Evolutionary conservation across 2,113 vertebrate genomes (phyloP), one percentile per base, ranked within the genome.

Genomic region (Centropus unirufus): DNA sequence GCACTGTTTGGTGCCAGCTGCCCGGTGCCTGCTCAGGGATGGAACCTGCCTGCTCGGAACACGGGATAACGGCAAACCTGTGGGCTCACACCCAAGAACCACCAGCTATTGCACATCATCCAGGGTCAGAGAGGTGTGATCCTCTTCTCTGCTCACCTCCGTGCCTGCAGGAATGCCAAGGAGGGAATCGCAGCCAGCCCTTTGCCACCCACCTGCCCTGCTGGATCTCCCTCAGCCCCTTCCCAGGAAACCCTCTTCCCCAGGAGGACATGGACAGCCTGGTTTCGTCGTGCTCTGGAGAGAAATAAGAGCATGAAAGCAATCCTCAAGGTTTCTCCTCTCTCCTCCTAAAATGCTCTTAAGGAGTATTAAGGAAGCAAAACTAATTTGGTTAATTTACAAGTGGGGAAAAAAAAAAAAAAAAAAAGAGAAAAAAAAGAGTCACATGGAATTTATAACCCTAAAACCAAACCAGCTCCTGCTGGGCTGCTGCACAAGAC

Each of bases 401-500:
- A 11, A n/a, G 9, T 24, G 20, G 17, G 12, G 14, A 11, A 8
- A 11, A 4, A 11, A 9, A 7, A 11, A 4, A 11, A 9, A 7
- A 11, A 4, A 11, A 9, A 7, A 22, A 73, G 72, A n/a, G n/a
- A n/a, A n/a, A n/a, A 11, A 4, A 11, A 9, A 7, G 21, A 73
- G 72, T 58, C 9, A 29, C 83, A 51, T 8, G 18, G 83, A 83
- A 80, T 70, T 87, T 66, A 83, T 27, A 91, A 78, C 67, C 34
- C 40, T 39, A 64, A 87, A 94, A 92, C 73, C 83, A 91, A 95
- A 55, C 32, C 64, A 59, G 75, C 74, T 61, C 81, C 84, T 54
- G 61, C 47, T 16, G 52, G 44, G 77, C 42, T 69, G 17, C 64
- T 47, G 49, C 59, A 18, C 3, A 23, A 93, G 89, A 91, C 89